Base-by-base conservation (phyloP, 2,113 vertebrate genomes). In the Ellobius talpinus region DNA sequence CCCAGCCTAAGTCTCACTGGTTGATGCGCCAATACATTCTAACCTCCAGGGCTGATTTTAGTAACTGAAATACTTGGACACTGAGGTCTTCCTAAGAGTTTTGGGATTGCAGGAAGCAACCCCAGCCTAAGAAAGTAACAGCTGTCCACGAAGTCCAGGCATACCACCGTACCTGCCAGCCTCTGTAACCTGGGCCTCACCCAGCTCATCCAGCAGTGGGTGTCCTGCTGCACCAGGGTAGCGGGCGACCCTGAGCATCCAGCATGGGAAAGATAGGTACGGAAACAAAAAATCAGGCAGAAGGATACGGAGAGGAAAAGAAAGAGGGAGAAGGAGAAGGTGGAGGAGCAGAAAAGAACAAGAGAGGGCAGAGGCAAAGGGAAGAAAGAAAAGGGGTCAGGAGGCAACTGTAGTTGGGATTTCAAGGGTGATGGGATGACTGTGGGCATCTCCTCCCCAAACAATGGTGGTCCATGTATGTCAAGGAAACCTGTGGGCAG, bases 41-140 rank as follows among this genome's bases (percentile, higher is more conserved):
- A n/a, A 24, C 31, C 19, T 77, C 81, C 36, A 39, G 10, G 87
- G 68, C 87, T 94, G 58, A 95, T 88, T 91, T 86, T 87, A 90
- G 86, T 23, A 74, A 84, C 81, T 91, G 55, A 82, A 61, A 87
- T 63, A 31, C 45, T 55, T 91, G 93, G 76, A 24, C 45, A 26
- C 7, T 0, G 63, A 81, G 55, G 89, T 24, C 63, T 58, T 91
- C 45, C 45, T 72, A 24, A 45, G 87, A 84, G 55, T 86, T 1
- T 78, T 65, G 58, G 42, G 93, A 79, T 24, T 29, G 33, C 23
- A 24, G 0, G 31, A 73, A 52, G 63, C 72, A 87, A 92, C 12
- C 50, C 5, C 0, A 31, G 87, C 45, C 47, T 89, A n/a, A 39
- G 74, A 73, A 33, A 68, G 74, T 23, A 6, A n/a, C 21, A 31